Evolutionary conservation across 2,797 vertebrate genomes (phyloP).

Genomic region (Phoebastria nigripes): DNA sequence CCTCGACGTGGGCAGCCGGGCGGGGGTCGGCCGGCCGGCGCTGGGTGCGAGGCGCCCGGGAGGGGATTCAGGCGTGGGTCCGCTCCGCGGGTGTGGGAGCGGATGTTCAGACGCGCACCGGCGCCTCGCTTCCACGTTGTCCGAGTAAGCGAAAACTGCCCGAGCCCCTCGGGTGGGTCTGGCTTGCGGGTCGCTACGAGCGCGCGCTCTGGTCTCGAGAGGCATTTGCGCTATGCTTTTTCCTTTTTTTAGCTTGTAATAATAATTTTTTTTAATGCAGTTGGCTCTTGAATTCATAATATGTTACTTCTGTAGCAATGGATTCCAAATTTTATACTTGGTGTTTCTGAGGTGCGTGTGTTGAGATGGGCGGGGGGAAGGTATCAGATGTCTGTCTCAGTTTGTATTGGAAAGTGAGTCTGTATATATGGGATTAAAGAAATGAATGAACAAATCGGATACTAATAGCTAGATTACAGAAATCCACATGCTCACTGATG

Average conservation of each 20-base stretch:
- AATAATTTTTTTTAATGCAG: fast-evolving
- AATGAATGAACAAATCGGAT: not conserved
- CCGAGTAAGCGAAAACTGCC: not conserved
- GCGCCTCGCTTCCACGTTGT: not conserved
- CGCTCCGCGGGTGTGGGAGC: no score
- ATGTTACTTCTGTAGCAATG: fast-evolving
- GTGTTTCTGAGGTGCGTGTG: fast-evolving
- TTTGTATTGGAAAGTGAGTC: not conserved
- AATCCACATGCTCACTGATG: fast-evolving
- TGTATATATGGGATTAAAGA: not conserved
- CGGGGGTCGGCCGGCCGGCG: not conserved
- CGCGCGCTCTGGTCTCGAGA: not conserved
- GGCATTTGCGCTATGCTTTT: not conserved
- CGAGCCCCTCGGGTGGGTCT: fast-evolving
- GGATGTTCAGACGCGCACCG: not conserved
- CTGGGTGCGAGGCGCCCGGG: not conserved
- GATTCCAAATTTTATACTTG: not conserved
- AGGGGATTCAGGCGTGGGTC: fast-evolving
- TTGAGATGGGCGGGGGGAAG: not conserved
- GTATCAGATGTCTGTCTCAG: fast-evolving
- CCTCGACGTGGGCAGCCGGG: not conserved
- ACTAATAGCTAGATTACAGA: not conserved
- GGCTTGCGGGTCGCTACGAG: not conserved
- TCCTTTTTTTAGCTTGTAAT: not conserved
- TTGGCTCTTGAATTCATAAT: not conserved